Base-by-base conservation (phyloP, 64 coral and sea anemone species). In the Dendrophyllia cribrosa region DNA sequence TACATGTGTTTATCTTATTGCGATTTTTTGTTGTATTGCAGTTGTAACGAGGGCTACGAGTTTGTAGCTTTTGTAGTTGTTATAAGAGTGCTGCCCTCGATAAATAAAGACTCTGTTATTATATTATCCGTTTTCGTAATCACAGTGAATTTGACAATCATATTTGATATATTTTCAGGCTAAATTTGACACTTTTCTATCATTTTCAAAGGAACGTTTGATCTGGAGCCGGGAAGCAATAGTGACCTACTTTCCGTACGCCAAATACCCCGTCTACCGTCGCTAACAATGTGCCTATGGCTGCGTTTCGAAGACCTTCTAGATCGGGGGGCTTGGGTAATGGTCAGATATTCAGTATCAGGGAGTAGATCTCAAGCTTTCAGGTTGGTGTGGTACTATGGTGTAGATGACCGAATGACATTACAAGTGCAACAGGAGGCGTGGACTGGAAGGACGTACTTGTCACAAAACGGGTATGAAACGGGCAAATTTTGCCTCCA, bases 161-260 rank as follows among this genome's bases (percentile, higher is more conserved):
- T 1, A 6, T 65, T 59, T 14, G 56, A 10, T 59, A 59, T 10
- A 7, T 7, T 10, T 34, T 34, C 34, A 34, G 14, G 56, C 14
- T 59, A 10, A 59, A 7, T 14, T 7, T 59, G 8, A 6, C 9
- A 61, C 16, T 61, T 61, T 17, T 9, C 16, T 61, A 34, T 34
- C 34, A 34, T 75, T 17, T 75, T 76, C 47, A 76, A 55, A 76
- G 74, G 19, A 48, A 76, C 74, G 46, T 76, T 76, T 76, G 74
- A 76, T n/a, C 20, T 76, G 46, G 47, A 76, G 20, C 47, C 20
- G 6, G 74, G 74, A 20, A 8, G 9, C 50, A 19, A 11, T 6
- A 16, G 20, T 16, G 49, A 76, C 19, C 17, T 5, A 47, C 46
- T 76, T 76, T 51, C 74, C 6, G 74, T 76, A 16, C 46, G 74